Conservation (phyloP, 1,140 invertebrate genomes). For the Apis mellifera region Amel_HAv3.1 CM009939.2:9530001-9530500, state of each 20-base stretch:
- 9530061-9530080: slow-evolving; percentile 80
- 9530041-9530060: slow-evolving; percentile 96
- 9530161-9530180: slow-evolving; percentile 84
- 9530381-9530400: not conserved
- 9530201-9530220: slow-evolving; percentile 96
- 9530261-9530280: slow-evolving; percentile 88
- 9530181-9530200: slow-evolving; percentile 95
- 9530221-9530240: slow-evolving; percentile 91
- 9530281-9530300: not conserved
- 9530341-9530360: not conserved
- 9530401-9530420: not conserved
- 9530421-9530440: not conserved
- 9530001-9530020: slow-evolving; percentile 96
- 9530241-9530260: slow-evolving; percentile 92
- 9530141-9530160: not conserved
- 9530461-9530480: not conserved
- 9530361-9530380: too few relatives aligned
- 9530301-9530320: too few relatives aligned
- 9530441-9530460: not conserved
- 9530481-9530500: not conserved
- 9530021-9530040: slow-evolving; percentile 94
- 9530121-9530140: not conserved
- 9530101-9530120: not conserved
- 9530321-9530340: not conserved
- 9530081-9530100: not conserved